Evolutionary conservation across 2,888 invertebrate genomes (phyloP).

Genomic region (Parnassius smintheus): DNA sequence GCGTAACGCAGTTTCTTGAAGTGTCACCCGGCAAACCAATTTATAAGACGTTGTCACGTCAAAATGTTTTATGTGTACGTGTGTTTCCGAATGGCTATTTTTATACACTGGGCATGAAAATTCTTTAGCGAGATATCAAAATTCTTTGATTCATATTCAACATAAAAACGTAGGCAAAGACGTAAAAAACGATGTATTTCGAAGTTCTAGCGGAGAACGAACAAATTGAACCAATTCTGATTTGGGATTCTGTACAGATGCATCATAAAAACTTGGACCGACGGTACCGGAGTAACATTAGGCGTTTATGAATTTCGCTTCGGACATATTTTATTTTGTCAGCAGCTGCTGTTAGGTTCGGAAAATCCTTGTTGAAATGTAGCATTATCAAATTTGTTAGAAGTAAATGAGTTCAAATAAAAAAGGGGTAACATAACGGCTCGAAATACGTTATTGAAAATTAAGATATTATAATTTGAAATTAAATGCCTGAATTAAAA

Average conservation of each 20-base stretch:
- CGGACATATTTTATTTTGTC: constrained; percentile 37
- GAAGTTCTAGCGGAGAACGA: too few species aligned
- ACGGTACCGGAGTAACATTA: constrained; percentile 38
- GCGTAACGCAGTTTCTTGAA: too few species aligned
- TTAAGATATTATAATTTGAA: too few species aligned
- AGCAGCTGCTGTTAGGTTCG: constrained; percentile 35
- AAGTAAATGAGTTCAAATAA: neutral
- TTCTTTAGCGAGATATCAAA: too few species aligned
- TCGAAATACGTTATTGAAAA: too few species aligned
- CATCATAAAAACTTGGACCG: constrained; percentile 42
- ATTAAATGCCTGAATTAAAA: too few species aligned
- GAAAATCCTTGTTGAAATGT: constrained; percentile 4
- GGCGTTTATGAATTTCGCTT: constrained; percentile 44
- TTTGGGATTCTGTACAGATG: constrained; percentile 43
- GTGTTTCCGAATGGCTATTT: too few species aligned
- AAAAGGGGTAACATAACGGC: too few species aligned
- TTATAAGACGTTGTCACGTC: too few species aligned
- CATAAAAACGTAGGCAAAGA: neutral
- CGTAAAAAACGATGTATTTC: neutral
- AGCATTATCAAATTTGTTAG: neutral
- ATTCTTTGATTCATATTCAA: neutral
- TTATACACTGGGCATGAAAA: too few species aligned
- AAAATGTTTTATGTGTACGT: too few species aligned
- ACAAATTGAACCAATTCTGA: constrained; percentile 41
- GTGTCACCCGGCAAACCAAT: too few species aligned